Evolutionary conservation across 2,113 vertebrate species (phyloP).

Genomic region (Python bivittatus): DNA sequence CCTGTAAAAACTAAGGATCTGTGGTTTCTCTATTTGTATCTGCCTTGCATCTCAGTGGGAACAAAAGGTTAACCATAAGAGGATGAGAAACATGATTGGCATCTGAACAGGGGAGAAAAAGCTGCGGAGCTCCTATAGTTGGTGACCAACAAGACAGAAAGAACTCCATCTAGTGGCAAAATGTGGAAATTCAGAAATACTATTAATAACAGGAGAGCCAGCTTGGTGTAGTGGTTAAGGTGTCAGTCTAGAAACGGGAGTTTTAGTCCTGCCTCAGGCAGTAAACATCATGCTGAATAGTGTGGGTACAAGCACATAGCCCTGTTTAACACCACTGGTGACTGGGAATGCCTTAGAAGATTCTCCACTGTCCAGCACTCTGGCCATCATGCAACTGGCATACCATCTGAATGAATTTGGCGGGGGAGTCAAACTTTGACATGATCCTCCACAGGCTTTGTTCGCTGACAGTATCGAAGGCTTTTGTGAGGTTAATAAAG

Average conservation of each 20-base stretch:
- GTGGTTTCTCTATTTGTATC: not conserved
- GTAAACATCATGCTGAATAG: too few relatives aligned
- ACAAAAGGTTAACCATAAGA: not conserved
- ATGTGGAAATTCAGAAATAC: not conserved
- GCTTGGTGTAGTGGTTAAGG: not conserved
- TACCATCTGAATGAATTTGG: too few relatives aligned
- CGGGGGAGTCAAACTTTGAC: too few relatives aligned
- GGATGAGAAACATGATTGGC: not conserved
- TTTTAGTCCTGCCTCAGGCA: not conserved
- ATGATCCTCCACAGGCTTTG: too few relatives aligned
- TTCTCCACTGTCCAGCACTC: too few relatives aligned
- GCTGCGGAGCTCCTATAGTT: not conserved
- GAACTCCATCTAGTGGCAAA: constrained; percentile 53
- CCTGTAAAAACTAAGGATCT: not conserved
- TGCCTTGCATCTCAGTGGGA: too few relatives aligned
- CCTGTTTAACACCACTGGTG: too few relatives aligned
- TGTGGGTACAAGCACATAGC: too few relatives aligned
- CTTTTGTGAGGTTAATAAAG: too few relatives aligned
- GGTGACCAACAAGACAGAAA: not conserved
- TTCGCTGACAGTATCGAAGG: too few relatives aligned
- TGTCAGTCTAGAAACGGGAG: not conserved
- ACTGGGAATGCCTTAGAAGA: too few relatives aligned
- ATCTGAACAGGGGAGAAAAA: not conserved
- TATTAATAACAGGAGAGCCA: not conserved
- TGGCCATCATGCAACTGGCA: too few relatives aligned